phyloP scores from a whole-genome alignment of 1,140 invertebrate species.

The Parasteatoda tepidariorum region DNA sequence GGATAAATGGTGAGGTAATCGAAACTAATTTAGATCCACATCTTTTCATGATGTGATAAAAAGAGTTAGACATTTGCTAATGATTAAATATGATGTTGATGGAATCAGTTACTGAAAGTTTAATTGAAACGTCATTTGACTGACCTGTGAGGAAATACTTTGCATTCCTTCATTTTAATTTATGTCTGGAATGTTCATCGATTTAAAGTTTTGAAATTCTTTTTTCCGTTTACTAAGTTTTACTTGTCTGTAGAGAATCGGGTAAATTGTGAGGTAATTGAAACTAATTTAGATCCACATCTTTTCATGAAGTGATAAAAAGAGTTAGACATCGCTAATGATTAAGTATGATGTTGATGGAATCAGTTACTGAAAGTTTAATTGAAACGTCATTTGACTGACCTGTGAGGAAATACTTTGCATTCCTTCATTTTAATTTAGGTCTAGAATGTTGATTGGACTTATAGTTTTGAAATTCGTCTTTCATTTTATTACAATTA shows the following conservation, averaged over 20 bases:
- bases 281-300: conserved; percentile 43
- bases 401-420: too few species aligned
- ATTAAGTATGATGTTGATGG: conserved; percentile 17
- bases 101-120: background rate
- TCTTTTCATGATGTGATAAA: conserved; percentile 26
- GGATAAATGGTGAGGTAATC: background rate
- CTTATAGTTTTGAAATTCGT: too few species aligned
- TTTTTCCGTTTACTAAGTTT: too few species aligned
- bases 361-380: background rate
- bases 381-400: too few species aligned
- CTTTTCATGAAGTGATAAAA: conserved; percentile 23
- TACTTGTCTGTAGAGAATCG: background rate
- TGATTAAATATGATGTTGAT: conserved; percentile 20
- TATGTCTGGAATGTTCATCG: too few species aligned
- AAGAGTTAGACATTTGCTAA: conserved; percentile 11
- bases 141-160: too few species aligned
- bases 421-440: too few species aligned
- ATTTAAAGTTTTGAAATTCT: too few species aligned
- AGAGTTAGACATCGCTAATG: conserved; percentile 13
- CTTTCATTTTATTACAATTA: too few species aligned
- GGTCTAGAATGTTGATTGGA: too few species aligned
- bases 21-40: conserved; percentile 42
- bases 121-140: too few species aligned
- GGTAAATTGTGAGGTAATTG: background rate
- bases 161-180: too few species aligned